These are phyloP conservation scores for Brachionus koreanus DNA, from an alignment of 1,140 invertebrate genomes.

Conservation along the genomic window DNA sequence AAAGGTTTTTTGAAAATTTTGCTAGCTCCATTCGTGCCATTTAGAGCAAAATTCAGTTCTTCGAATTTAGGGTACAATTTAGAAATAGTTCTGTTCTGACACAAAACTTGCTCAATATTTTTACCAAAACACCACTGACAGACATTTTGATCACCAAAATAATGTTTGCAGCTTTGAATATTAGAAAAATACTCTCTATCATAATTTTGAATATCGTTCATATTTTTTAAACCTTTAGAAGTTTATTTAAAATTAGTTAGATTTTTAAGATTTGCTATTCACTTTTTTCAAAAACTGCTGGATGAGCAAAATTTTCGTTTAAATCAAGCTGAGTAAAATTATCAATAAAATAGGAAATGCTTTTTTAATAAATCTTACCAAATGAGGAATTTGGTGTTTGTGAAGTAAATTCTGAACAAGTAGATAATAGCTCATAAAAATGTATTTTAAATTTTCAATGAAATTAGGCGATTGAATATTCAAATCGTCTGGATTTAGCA, in stretches of 20 bases:
- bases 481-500: background rate
- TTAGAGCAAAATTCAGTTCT: background rate
- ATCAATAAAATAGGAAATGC: background rate
- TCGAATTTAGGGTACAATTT: background rate
- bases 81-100: background rate
- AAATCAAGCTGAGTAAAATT: background rate
- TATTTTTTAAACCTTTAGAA: background rate
- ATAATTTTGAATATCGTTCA: background rate
- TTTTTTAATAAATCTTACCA: background rate
- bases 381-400: background rate
- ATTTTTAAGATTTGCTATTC: no score
- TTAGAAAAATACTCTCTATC: background rate
- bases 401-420: background rate
- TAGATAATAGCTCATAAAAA: slow-evolving; percentile 31
- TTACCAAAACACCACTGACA: background rate
- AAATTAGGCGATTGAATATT: background rate
- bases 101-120: background rate
- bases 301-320: background rate
- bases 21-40: background rate
- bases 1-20: background rate
- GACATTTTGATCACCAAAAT: background rate
- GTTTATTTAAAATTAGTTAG: background rate
- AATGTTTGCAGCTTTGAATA: background rate
- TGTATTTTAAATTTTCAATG: background rate
- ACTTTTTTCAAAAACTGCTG: background rate